Evolutionary conservation across 2,113 vertebrate species (phyloP).

Genomic region (Prunella himalayana): DNA sequence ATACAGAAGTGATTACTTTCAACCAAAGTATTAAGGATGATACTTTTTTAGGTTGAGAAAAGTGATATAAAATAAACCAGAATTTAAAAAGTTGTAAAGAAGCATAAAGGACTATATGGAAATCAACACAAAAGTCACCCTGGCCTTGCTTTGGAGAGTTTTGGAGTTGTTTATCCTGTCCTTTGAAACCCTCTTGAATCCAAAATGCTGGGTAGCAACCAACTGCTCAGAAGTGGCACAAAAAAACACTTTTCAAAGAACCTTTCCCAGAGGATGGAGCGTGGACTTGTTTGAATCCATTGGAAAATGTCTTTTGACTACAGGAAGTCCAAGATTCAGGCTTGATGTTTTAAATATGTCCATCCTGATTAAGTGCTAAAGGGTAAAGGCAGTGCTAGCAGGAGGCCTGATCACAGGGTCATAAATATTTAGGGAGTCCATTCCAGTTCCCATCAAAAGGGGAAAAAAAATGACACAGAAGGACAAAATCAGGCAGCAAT

Average conservation of each 20-base stretch:
- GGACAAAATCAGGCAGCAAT: neutral
- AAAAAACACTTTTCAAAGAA: neutral
- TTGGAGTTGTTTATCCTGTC: neutral
- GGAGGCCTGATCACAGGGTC: neutral
- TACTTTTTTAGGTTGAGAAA: neutral
- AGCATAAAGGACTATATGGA: neutral
- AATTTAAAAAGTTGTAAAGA: neutral
- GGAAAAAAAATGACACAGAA: neutral
- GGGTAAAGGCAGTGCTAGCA: neutral
- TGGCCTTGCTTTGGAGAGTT: neutral
- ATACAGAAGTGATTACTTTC: neutral
- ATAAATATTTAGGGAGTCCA: conserved; percentile 38
- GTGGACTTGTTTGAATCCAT: neutral
- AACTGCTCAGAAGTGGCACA: neutral
- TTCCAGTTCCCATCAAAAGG: neutral
- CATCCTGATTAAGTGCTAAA: neutral
- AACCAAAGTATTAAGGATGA: neutral
- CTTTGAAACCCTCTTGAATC: neutral
- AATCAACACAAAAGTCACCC: neutral
- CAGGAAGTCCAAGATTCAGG: neutral
- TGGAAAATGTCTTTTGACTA: neutral
- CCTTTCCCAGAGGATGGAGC: neutral
- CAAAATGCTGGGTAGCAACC: neutral
- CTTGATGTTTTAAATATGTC: conserved; percentile 1
- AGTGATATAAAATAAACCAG: neutral